Percentiles rank a stretch among this genome's conserved stretches.
Evolutionary conservation across 2,888 invertebrate species (phyloP).

Genomic region (Tipula helvola): DNA sequence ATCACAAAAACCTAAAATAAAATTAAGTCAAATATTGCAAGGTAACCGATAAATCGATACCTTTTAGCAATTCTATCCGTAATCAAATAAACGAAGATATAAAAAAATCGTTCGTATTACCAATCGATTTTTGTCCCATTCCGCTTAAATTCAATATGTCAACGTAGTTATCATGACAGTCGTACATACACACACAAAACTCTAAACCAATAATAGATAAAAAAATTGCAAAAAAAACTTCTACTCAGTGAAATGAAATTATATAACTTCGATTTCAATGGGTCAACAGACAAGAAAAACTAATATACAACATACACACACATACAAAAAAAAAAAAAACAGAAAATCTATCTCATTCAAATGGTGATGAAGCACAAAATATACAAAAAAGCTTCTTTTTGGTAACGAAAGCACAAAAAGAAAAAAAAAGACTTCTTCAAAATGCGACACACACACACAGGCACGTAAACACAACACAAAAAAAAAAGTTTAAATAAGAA

Average conservation of each 20-base stretch:
- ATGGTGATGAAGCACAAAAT: background rate
- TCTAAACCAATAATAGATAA: background rate
- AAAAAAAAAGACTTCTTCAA: background rate
- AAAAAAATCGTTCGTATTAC: background rate
- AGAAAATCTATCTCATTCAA: background rate
- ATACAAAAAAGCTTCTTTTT: background rate
- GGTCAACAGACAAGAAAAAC: background rate
- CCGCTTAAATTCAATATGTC: background rate
- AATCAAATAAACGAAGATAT: background rate
- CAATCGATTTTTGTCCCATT: background rate
- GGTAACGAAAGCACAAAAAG: background rate
- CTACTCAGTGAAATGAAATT: background rate
- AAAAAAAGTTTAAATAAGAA: background rate
- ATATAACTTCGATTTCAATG: background rate
- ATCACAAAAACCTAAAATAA: background rate
- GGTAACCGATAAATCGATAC: background rate
- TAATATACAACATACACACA: background rate
- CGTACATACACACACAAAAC: background rate
- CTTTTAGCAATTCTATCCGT: background rate
- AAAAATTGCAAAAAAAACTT: background rate
- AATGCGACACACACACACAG: background rate
- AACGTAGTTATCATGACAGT: background rate
- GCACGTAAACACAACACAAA: background rate
- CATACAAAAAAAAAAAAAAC: background rate
- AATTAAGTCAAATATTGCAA: background rate